These are phyloP conservation scores for Ceriagrion tenellum DNA, from an alignment of 2,888 invertebrate genomes.

Conservation along the genomic window DNA sequence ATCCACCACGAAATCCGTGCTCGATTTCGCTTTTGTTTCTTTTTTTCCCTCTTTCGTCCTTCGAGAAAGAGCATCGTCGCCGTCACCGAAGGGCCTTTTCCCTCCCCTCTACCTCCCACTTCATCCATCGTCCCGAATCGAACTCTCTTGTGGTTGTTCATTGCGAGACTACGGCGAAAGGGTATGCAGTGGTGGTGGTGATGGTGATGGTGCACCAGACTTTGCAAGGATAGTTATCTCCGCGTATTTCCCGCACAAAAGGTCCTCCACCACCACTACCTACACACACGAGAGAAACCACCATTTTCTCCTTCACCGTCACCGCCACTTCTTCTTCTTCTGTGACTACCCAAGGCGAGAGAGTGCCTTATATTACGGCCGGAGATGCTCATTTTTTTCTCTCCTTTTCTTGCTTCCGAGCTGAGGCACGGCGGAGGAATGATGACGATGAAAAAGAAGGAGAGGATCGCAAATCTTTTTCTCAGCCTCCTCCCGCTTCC, in stretches of 20 bases:
- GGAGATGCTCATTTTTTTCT: neutral
- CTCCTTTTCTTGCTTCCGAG: neutral
- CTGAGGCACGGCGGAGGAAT: neutral
- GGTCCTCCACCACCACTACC: neutral
- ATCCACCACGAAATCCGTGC: neutral
- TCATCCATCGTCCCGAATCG: constrained; percentile 19
- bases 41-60: neutral
- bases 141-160: neutral
- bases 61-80: neutral
- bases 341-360: neutral
- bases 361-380: neutral
- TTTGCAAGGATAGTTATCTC: neutral
- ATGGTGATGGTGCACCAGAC: too few species aligned
- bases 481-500: neutral
- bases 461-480: neutral
- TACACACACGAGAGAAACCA: too few species aligned
- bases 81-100: neutral
- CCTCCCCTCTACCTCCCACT: neutral
- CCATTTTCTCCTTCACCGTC: neutral
- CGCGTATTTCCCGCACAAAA: neutral
- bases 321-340: neutral
- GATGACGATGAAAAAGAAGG: neutral
- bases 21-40: neutral
- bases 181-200: neutral
- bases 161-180: neutral